Evolutionary conservation across 2,113 vertebrate genomes (phyloP).

Genomic region (Morone chrysops): DNA sequence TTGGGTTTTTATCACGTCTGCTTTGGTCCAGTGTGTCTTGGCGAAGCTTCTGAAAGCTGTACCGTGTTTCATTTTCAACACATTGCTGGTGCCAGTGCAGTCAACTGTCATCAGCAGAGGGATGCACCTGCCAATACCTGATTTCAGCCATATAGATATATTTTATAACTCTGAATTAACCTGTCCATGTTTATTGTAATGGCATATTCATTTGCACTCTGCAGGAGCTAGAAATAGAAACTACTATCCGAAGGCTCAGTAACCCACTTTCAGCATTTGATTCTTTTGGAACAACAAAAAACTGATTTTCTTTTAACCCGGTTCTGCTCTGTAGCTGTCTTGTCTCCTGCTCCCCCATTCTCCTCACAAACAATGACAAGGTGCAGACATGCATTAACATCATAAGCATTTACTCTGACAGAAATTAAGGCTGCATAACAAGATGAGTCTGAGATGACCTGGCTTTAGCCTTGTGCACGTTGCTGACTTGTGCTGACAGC

Average conservation of each 20-base stretch:
- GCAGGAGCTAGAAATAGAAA: neutral
- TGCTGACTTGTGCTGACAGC: neutral
- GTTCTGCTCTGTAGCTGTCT: neutral
- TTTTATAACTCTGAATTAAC: constrained; percentile 8
- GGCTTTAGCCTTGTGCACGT: constrained; percentile 1
- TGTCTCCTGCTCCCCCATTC: neutral
- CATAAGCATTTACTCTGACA: constrained; percentile 26
- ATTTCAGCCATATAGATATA: constrained; percentile 25
- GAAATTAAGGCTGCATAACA: constrained; percentile 2
- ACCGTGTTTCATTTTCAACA: constrained; percentile 55
- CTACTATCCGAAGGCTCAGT: neutral
- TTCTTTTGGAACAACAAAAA: neutral
- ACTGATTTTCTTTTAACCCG: neutral
- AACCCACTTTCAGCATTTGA: neutral
- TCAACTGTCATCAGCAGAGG: constrained; percentile 43
- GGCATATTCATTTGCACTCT: neutral
- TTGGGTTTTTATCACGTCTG: constrained; percentile 60
- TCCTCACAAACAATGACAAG: neutral
- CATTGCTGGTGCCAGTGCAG: constrained; percentile 29
- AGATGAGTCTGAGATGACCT: constrained; percentile 29
- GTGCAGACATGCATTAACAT: constrained; percentile 20
- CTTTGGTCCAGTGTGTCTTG: constrained; percentile 62
- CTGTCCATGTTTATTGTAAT: constrained; percentile 26
- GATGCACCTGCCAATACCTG: constrained; percentile 33
- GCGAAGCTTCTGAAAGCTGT: constrained; percentile 50